Base-by-base conservation (phyloP, 2,888 invertebrate species). In the Lacanobia oleracea region DNA sequence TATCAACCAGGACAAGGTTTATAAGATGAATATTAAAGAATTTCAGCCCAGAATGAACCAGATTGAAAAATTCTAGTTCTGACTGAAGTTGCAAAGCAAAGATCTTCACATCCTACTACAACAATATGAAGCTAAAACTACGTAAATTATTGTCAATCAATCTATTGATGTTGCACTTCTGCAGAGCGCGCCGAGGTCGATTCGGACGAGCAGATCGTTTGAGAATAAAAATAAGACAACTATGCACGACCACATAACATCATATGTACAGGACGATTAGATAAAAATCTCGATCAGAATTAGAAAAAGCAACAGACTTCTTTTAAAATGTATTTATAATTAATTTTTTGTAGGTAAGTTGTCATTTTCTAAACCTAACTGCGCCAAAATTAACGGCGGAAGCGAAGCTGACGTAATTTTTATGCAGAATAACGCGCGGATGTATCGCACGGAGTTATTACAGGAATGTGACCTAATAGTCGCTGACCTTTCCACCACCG, bases 181-280 rank as follows among this genome's bases (percentile, higher is more conserved):
- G 63, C 73, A 74, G 68, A 67, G 48, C 66, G 71, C 70, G 72
- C 68, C 73, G 81, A 87, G 88, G 89, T 87, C 90, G 85, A 80
- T 74, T 60, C 85, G 88, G 89, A 86, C 88, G 77, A 84, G 79
- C 57, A 66, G 65, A 82, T 73, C 81, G 78, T 78, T 78, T 75
- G 56, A 67, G 79, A 85, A 84, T 77, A 80, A 84, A 89, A 88
- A 88, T 85, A 87, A 85, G 53, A 76, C 72, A 59, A 71, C 57
- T 59, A 57, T 60, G 21, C 33, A 43, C 45, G 54, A 54, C 53
- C 51, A 12, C 45, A 67, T 65, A 27, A 21, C 23, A 50, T 14
- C 64, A 8, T 8, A 45, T 48, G 9, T 33, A 50, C 12, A 75
- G 5, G 9, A 45, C 14, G 48, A 56, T 59, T 60, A 51, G 10